Conservation (phyloP, 2,797 vertebrate species). For the Lacerta viridis region DNA sequence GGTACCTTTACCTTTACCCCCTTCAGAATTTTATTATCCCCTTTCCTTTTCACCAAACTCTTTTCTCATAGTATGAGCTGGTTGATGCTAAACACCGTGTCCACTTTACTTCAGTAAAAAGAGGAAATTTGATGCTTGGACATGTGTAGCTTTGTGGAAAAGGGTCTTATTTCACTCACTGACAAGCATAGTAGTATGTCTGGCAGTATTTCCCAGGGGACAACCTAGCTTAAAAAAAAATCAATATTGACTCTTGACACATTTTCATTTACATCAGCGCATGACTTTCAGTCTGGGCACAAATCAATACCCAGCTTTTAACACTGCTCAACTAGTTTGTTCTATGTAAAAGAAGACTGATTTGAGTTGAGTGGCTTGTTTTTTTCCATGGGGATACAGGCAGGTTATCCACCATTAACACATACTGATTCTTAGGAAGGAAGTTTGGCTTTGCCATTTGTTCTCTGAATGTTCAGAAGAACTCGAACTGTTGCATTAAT, state of each 20-base stretch:
- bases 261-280: conserved; percentile 87
- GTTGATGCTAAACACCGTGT: conserved; percentile 58
- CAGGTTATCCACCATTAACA: conserved; percentile 70
- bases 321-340: conserved; percentile 79
- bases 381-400: conserved; percentile 67
- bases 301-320: conserved; percentile 88
- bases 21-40: conserved; percentile 46
- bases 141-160: conserved; percentile 80
- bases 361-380: conserved; percentile 73
- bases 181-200: conserved; percentile 76
- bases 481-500: conserved; percentile 78
- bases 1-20: conserved; percentile 23
- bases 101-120: conserved; percentile 64
- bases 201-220: conserved; percentile 80
- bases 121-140: conserved; percentile 78
- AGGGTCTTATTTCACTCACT: conserved; percentile 76
- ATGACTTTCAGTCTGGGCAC: conserved; percentile 81
- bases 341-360: conserved; percentile 76
- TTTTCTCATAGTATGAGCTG: conserved; percentile 61
- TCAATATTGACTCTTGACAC: conserved; percentile 87
- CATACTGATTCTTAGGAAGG: conserved; percentile 68
- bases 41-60: conserved; percentile 36
- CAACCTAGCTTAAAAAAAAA: conserved; percentile 79
- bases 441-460: conserved; percentile 76
- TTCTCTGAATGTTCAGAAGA: conserved; percentile 77